Evolutionary conservation across 1,140 invertebrate genomes (phyloP).

Genomic region (Pseudomyrmex sp.): DNA sequence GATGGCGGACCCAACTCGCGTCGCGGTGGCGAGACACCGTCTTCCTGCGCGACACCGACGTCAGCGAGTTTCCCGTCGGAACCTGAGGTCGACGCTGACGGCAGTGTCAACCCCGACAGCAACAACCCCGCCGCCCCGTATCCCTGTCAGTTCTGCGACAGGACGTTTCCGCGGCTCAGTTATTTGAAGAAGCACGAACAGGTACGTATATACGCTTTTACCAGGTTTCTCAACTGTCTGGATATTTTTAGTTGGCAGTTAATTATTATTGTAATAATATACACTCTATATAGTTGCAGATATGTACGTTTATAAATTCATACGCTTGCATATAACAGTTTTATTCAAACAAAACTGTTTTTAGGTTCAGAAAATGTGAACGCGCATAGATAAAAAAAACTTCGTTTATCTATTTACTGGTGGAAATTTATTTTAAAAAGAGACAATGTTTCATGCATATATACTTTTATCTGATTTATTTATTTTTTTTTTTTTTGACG

Average conservation of each 20-base stretch:
- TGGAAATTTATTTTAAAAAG: too few species aligned
- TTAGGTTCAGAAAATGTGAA: background rate
- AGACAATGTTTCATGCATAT: too few species aligned
- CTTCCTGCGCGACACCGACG: conserved; percentile 88
- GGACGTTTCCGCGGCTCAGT: conserved; percentile 94
- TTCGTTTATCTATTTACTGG: too few species aligned
- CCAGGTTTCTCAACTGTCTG: background rate
- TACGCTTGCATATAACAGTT: background rate
- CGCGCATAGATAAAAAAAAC: too few species aligned
- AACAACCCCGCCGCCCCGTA: conserved; percentile 90
- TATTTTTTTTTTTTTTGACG: too few species aligned
- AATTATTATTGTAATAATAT: background rate
- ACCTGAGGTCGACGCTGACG: conserved; percentile 82
- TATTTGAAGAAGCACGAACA: conserved; percentile 97
- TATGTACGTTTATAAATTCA: background rate
- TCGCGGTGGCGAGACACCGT: conserved; percentile 86
- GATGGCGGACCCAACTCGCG: conserved; percentile 88
- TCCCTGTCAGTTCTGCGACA: conserved; percentile 96
- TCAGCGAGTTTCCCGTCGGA: conserved; percentile 86
- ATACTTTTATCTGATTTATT: too few species aligned
- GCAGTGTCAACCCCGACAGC: conserved; percentile 84
- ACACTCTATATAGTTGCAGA: background rate
- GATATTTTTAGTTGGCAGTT: background rate
- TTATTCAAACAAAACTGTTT: background rate
- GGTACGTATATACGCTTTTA: conserved; percentile 85